These are phyloP conservation scores for Pseudoips prasinana DNA, from an alignment of 2,888 invertebrate genomes.

Conservation along the genomic window DNA sequence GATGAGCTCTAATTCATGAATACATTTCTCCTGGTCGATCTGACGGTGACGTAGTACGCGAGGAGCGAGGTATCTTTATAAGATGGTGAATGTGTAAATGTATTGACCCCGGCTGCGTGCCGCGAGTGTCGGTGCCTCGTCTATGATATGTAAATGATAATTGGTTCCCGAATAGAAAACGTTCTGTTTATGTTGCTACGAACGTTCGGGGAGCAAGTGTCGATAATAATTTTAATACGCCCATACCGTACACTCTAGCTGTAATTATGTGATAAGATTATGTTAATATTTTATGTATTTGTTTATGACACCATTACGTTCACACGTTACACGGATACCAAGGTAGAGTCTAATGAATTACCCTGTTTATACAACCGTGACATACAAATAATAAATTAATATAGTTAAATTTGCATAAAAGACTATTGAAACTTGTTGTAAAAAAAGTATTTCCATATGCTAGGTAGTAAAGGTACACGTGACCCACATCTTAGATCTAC, in stretches of 20 bases:
- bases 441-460: too few species aligned
- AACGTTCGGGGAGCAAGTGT: constrained; percentile 59
- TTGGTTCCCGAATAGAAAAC: constrained; percentile 78
- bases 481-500: too few species aligned
- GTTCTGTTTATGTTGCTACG: constrained; percentile 69
- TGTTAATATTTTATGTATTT: constrained; percentile 47
- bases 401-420: too few species aligned
- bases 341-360: too few species aligned
- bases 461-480: too few species aligned
- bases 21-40: constrained; percentile 29
- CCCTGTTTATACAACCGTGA: too few species aligned
- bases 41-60: constrained; percentile 33
- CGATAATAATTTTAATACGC: constrained; percentile 65
- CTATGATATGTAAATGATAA: constrained; percentile 81
- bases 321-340: constrained; percentile 14
- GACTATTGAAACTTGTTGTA: too few species aligned
- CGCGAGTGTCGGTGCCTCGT: constrained; percentile 73
- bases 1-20: constrained; percentile 44
- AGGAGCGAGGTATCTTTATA: constrained; percentile 46
- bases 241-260: constrained; percentile 50
- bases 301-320: constrained; percentile 29
- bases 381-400: too few species aligned
- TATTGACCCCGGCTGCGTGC: constrained; percentile 77
- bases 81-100: constrained; percentile 65
- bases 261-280: constrained; percentile 63